phyloP scores from a whole-genome alignment of 2,797 vertebrate species.

The Gambelia wislizenii region DNA sequence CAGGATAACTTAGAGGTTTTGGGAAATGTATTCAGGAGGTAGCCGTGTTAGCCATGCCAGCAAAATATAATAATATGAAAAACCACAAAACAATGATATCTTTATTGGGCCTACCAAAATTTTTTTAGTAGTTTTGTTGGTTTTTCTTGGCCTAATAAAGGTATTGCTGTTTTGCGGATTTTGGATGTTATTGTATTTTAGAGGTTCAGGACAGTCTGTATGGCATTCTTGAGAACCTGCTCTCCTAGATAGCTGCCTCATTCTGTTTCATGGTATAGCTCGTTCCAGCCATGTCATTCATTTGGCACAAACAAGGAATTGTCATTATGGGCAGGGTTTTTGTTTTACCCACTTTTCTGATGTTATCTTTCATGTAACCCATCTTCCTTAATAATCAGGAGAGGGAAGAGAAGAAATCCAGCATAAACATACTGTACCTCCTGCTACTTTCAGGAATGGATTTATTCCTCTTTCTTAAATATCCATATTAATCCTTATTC shows the following conservation, averaged over 20 bases:
- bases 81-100: no score
- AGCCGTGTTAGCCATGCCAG: no score
- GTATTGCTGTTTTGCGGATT: no score
- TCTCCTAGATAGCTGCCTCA: background rate
- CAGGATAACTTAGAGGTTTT: background rate
- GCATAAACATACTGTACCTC: background rate
- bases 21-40: no score
- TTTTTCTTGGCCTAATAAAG: no score
- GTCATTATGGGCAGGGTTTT: background rate
- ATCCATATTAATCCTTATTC: background rate
- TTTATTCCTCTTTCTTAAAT: background rate
- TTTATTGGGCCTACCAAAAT: no score
- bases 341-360: background rate
- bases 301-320: background rate
- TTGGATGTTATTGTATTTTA: no score
- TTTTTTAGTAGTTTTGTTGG: no score
- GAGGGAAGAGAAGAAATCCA: background rate
- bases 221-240: background rate
- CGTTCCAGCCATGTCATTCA: background rate
- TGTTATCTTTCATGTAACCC: background rate
- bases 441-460: background rate
- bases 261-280: background rate
- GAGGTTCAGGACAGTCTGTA: background rate
- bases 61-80: no score
- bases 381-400: background rate